Evolutionary conservation across 2,113 vertebrate species (phyloP).

Genomic region (Sisor rabdophorus): DNA sequence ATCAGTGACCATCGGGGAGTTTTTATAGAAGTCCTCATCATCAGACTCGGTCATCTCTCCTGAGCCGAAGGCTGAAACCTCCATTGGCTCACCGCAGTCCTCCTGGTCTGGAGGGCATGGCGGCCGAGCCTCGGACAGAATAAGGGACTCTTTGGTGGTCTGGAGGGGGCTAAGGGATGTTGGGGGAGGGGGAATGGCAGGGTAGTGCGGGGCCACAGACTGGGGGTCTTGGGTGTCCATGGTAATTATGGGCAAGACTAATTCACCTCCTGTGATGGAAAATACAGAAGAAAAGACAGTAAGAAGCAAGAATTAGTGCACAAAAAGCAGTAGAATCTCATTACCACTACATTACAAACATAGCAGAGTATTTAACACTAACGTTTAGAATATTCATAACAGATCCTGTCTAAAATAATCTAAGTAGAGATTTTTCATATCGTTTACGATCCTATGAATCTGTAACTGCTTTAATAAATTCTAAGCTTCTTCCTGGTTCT

Average conservation of each 20-base stretch:
- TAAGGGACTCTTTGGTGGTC: conserved; percentile 86
- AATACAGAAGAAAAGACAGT: conserved; percentile 71
- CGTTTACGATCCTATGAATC: conserved; percentile 22
- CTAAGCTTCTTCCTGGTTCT: conserved; percentile 52
- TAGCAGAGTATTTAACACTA: conserved; percentile 23
- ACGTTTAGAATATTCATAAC: conserved; percentile 4
- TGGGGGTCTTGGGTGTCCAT: conserved; percentile 92
- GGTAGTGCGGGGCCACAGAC: conserved; percentile 87
- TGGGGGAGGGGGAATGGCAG: conserved; percentile 84
- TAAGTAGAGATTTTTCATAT: conserved; percentile 33
- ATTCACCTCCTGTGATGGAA: conserved; percentile 84
- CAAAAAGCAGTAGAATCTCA: conserved; percentile 29
- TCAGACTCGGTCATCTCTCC: conserved; percentile 90
- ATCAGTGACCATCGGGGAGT: conserved; percentile 88
- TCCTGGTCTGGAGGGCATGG: conserved; percentile 87
- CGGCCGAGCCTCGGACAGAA: conserved; percentile 68
- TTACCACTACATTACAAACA: conserved; percentile 7
- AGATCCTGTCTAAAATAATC: conserved; percentile 20
- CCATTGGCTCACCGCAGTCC: conserved; percentile 87
- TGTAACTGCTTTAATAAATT: conserved; percentile 36
- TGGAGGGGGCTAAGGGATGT: conserved; percentile 81
- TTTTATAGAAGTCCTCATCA: conserved; percentile 91
- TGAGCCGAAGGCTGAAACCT: conserved; percentile 88
- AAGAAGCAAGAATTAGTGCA: conserved; percentile 59
- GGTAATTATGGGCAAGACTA: conserved; percentile 94